Percentiles rank a stretch among this genome's conserved stretches.
Evolutionary conservation across 2,888 invertebrate species (phyloP).

Genomic region (Sclerodermus sp.): DNA sequence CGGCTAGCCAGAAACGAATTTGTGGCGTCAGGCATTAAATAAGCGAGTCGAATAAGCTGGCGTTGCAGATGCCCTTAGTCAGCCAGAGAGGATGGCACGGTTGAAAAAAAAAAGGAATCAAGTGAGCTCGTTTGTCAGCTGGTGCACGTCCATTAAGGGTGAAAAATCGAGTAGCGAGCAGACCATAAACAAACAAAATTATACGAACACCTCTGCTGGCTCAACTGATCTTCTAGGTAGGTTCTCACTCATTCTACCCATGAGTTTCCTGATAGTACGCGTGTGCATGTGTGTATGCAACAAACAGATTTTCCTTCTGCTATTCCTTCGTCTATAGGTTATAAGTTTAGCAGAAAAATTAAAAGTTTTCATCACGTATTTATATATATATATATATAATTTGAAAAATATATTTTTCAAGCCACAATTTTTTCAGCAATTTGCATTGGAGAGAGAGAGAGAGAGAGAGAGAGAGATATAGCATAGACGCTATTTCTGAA

Average conservation of each 20-base stretch:
- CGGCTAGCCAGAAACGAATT: no score
- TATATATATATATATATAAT: no score
- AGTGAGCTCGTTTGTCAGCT: conserved; percentile 47
- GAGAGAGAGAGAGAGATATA: no score
- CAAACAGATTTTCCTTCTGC: conserved; percentile 33
- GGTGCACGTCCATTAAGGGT: conserved; percentile 48
- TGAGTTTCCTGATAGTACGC: conserved; percentile 17
- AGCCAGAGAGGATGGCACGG: conserved; percentile 4
- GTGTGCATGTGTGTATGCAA: conserved; percentile 23
- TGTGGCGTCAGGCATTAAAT: conserved; percentile 22
- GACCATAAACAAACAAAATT: conserved; percentile 55
- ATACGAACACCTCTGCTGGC: conserved; percentile 30
- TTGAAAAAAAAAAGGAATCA: conserved; percentile 26
- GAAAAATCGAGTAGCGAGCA: conserved; percentile 51
- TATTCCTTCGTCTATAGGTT: not conserved
- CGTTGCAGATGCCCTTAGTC: conserved; percentile 16
- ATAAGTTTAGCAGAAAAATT: no score
- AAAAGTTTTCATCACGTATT: no score
- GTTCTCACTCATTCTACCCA: no score
- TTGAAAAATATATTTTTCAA: no score
- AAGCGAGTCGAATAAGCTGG: conserved; percentile 22
- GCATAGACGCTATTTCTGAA: no score
- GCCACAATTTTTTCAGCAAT: no score
- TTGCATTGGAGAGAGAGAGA: no score
- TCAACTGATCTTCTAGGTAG: conserved; percentile 31